Percentiles rank a stretch among this genome's conserved stretches.
Evolutionary conservation across 2,888 invertebrate species (phyloP).

Genomic region (Netelia virgata): DNA sequence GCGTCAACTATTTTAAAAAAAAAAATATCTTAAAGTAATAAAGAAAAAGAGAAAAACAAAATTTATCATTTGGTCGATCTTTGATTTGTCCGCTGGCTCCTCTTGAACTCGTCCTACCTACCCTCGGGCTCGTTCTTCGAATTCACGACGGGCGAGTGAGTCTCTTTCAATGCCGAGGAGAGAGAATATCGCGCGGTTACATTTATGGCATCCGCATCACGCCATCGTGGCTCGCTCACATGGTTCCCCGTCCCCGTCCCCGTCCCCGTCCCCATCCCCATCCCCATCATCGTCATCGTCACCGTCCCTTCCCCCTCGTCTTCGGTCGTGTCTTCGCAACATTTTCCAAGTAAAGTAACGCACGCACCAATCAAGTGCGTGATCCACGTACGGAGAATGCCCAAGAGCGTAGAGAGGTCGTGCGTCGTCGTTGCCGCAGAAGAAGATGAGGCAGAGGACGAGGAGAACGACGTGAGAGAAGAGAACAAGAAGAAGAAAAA

Average conservation of each 20-base stretch:
- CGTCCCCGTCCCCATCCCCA: slow-evolving; percentile 20
- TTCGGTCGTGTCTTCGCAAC: slow-evolving; percentile 25
- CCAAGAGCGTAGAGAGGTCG: slow-evolving; percentile 36
- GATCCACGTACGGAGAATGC: slow-evolving; percentile 62
- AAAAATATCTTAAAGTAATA: no score
- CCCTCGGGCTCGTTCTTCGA: background rate
- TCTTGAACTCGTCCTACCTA: no score
- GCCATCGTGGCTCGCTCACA: background rate
- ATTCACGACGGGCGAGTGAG: background rate
- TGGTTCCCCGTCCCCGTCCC: slow-evolving; percentile 10
- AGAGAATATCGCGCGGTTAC: slow-evolving; percentile 42
- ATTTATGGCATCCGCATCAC: slow-evolving; percentile 61
- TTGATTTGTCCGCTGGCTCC: no score
- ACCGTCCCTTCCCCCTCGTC: slow-evolving; percentile 21
- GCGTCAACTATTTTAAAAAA: no score
- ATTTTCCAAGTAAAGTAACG: slow-evolving; percentile 68
- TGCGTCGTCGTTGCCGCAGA: background rate
- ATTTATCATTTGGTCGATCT: no score
- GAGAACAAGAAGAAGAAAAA: slow-evolving; percentile 78
- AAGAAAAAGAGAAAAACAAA: no score
- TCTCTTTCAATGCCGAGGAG: slow-evolving; percentile 7
- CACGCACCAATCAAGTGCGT: slow-evolving; percentile 57
- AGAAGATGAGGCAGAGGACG: slow-evolving; percentile 23
- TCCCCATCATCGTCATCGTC: slow-evolving; percentile 11
- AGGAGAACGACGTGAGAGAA: background rate